phyloP scores from a whole-genome alignment of 2,797 vertebrate genomes.

The Cirrhinus molitorella region DNA sequence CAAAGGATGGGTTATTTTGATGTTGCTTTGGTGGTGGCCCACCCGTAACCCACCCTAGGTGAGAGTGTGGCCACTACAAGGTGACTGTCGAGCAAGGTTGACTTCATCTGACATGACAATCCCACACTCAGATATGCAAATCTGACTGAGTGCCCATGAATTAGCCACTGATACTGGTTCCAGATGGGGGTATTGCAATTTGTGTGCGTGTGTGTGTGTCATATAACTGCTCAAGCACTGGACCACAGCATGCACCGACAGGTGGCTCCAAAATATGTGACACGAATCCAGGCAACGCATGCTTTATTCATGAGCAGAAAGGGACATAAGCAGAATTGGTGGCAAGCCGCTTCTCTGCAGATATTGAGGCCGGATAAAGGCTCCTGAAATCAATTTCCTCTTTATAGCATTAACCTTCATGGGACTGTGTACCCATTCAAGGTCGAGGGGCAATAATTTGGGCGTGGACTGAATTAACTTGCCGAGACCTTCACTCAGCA shows the following conservation, averaged over 20 bases:
- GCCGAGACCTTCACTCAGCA: slow-evolving; percentile 69
- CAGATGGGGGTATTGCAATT: slow-evolving; percentile 65
- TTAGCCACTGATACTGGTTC: slow-evolving; percentile 60
- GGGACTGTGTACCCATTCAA: slow-evolving; percentile 72
- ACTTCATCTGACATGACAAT: slow-evolving; percentile 40
- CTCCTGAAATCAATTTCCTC: slow-evolving; percentile 72
- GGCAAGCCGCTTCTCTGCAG: slow-evolving; percentile 66
- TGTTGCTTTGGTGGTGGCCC: not conserved
- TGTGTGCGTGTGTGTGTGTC: slow-evolving; percentile 8
- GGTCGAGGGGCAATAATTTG: slow-evolving; percentile 76
- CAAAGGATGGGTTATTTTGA: not conserved
- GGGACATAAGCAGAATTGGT: slow-evolving; percentile 64
- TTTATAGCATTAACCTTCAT: slow-evolving; percentile 77
- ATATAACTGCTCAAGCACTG: slow-evolving; percentile 38
- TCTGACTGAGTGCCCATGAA: slow-evolving; percentile 55
- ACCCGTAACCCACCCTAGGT: not conserved
- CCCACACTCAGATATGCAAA: slow-evolving; percentile 56
- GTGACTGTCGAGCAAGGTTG: slow-evolving; percentile 35
- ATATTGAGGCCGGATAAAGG: slow-evolving; percentile 69
- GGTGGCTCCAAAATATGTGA: slow-evolving; percentile 73
- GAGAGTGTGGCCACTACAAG: slow-evolving; percentile 34
- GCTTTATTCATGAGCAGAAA: slow-evolving; percentile 77
- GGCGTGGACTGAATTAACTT: slow-evolving; percentile 69
- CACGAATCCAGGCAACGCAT: slow-evolving; percentile 67
- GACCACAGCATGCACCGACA: slow-evolving; percentile 65